Evolutionary conservation across 2,113 vertebrate genomes (phyloP).

Genomic region (Phylloscopus trochiloides): DNA sequence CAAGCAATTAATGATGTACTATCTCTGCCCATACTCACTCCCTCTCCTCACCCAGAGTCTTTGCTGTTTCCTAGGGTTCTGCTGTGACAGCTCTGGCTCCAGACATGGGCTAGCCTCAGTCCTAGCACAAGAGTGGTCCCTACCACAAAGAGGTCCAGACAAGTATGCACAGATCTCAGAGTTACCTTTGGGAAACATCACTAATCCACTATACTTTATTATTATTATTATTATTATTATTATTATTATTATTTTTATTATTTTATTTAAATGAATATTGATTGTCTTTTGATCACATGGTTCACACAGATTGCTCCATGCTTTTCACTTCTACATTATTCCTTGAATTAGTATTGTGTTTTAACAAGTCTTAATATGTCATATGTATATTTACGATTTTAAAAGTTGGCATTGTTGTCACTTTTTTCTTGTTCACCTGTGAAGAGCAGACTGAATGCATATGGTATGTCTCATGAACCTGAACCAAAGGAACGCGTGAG

Average conservation of each 20-base stretch:
- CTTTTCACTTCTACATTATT: neutral
- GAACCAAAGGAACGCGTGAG: neutral
- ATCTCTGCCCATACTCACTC: neutral
- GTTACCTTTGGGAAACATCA: neutral
- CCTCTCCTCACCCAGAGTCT: neutral
- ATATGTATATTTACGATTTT: neutral
- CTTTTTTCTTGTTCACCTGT: neutral
- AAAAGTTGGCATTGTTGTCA: neutral
- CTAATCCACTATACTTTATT: neutral
- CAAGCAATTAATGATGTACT: neutral
- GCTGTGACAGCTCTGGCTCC: neutral
- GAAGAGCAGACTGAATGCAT: neutral
- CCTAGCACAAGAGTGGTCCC: neutral
- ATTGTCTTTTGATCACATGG: neutral
- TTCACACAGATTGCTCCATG: neutral
- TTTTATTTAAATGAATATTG: neutral
- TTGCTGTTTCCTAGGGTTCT: neutral
- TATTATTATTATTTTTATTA: neutral
- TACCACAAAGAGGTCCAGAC: neutral
- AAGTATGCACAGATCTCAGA: neutral
- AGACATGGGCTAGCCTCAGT: accelerated
- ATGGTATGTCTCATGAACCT: neutral
- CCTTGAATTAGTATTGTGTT: neutral
- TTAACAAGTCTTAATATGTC: neutral
- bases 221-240: neutral